Evolutionary conservation across 2,888 invertebrate species (phyloP).

Genomic region (Scaptomyza cyrtandrae): DNA sequence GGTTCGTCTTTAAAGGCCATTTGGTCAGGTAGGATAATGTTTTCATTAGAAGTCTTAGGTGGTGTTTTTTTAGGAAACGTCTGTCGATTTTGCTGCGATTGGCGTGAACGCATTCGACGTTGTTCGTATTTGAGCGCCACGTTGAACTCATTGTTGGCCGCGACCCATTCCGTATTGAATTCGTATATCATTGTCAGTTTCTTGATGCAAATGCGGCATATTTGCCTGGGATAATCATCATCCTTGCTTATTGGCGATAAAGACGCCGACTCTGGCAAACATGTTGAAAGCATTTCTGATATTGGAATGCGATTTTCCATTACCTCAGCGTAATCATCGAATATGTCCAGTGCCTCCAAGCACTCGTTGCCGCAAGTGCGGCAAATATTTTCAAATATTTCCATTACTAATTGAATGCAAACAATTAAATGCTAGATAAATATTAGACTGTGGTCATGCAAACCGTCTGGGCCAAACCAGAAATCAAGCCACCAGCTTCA

Average conservation of each 20-base stretch:
- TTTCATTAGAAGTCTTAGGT: neutral
- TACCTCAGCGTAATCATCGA: constrained; percentile 14
- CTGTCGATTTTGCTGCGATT: neutral
- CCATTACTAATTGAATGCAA: constrained; percentile 39
- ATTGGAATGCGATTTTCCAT: constrained; percentile 37
- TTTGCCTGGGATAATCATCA: constrained; percentile 73
- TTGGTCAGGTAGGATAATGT: neutral
- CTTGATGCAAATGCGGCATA: constrained; percentile 76
- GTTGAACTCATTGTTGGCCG: constrained; percentile 70
- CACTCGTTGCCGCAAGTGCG: constrained; percentile 72
- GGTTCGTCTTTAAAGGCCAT: constrained; percentile 34
- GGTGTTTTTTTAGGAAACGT: neutral
- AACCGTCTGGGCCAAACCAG: neutral
- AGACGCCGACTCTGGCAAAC: constrained; percentile 33
- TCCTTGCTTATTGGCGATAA: constrained; percentile 34
- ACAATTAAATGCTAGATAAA: neutral
- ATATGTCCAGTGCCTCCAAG: constrained; percentile 55
- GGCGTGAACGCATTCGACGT: constrained; percentile 37
- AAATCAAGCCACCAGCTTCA: neutral
- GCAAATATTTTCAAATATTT: constrained; percentile 69
- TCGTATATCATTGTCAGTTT: constrained; percentile 72
- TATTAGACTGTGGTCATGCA: neutral
- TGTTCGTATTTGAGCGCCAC: constrained; percentile 68
- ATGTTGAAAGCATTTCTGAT: constrained; percentile 41
- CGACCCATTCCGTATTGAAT: constrained; percentile 70